Evolutionary conservation across 1,140 invertebrate species (phyloP).

Genomic region (Apolygus lucorum): DNA sequence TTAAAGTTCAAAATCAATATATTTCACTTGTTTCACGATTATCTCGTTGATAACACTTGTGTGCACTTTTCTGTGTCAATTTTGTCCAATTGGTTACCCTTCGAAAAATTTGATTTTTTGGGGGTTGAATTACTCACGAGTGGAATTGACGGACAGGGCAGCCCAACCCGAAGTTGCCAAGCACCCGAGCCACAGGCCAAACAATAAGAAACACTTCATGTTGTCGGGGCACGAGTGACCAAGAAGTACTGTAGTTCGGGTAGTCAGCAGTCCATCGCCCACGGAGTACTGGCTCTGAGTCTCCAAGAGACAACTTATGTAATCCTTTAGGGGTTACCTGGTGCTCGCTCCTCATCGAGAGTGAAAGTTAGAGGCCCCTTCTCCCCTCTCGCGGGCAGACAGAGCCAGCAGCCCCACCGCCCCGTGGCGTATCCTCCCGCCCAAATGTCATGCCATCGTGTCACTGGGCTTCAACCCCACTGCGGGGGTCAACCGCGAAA

Average conservation of each 20-base stretch:
- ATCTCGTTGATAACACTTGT: not conserved
- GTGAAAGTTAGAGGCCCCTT: not conserved
- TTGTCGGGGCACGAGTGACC: not conserved
- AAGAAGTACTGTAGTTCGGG: not conserved
- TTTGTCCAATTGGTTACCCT: not conserved
- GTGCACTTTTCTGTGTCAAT: not conserved
- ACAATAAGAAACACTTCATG: slow-evolving; percentile 1
- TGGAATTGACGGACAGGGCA: not conserved
- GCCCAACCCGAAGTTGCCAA: not conserved
- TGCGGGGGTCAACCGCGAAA: not conserved
- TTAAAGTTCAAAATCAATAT: too few relatives aligned
- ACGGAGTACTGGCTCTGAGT: not conserved
- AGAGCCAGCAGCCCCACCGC: not conserved
- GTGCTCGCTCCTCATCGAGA: not conserved
- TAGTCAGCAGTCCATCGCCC: not conserved
- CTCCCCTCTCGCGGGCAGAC: too few relatives aligned
- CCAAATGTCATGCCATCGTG: not conserved
- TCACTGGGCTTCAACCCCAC: not conserved
- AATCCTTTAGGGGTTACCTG: not conserved
- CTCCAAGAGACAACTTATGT: not conserved
- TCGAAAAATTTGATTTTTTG: not conserved
- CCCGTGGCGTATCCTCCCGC: not conserved
- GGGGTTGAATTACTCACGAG: not conserved
- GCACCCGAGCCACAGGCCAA: not conserved
- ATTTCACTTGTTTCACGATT: not conserved